Percentiles rank a stretch among this genome's conserved stretches.
Evolutionary conservation across 2,113 vertebrate species (phyloP).

Genomic region (Lepidothrix coronata): DNA sequence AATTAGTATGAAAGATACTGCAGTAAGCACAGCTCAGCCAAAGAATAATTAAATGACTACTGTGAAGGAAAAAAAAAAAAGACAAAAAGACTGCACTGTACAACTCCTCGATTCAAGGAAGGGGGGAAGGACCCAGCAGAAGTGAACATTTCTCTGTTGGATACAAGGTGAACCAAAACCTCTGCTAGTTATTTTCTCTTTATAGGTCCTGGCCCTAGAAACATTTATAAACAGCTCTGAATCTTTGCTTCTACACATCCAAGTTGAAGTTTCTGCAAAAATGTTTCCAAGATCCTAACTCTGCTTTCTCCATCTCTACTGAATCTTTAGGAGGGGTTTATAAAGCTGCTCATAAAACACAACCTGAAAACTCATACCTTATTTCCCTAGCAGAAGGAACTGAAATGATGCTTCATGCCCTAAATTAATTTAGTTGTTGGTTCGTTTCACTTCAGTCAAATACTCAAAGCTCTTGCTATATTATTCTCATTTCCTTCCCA

Average conservation of each 20-base stretch:
- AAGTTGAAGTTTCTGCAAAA: not conserved
- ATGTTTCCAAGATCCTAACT: not conserved
- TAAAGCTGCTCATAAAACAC: not conserved
- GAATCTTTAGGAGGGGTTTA: not conserved
- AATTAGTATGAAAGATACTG: slow-evolving; percentile 19
- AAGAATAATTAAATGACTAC: slow-evolving; percentile 43
- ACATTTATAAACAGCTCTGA: not conserved
- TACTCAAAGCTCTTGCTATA: not conserved
- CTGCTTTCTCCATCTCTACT: not conserved
- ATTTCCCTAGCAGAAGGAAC: not conserved
- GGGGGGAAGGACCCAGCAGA: not conserved
- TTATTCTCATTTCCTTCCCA: not conserved
- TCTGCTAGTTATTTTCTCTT: not conserved
- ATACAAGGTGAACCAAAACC: not conserved
- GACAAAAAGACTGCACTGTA: not conserved
- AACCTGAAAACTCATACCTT: not conserved
- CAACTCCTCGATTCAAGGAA: not conserved
- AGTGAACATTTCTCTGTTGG: not conserved
- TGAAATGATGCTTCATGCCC: not conserved
- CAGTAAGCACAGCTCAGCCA: not conserved
- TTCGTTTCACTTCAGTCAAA: not conserved
- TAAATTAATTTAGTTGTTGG: not conserved
- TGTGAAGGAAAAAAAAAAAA: not conserved
- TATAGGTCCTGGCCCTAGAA: not conserved
- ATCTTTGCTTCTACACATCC: not conserved